Evolutionary conservation across 2,113 vertebrate genomes (phyloP), one percentile per base, ranked within the genome.

Genomic region (Dryoscopus gambensis): DNA sequence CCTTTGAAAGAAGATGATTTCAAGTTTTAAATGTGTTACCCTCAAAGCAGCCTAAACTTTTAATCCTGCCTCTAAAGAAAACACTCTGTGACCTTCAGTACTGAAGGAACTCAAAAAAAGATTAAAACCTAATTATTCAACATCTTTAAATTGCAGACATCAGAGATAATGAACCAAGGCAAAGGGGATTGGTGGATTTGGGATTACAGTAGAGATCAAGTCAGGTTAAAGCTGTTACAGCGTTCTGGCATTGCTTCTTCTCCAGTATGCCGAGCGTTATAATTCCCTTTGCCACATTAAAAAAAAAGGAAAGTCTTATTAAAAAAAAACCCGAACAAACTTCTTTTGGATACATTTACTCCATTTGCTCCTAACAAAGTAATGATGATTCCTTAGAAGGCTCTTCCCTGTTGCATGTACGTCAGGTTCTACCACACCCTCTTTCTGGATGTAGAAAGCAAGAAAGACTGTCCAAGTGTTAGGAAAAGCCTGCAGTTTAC

Each of bases 121-220:
- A 96, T 90, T 93, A 95, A 94, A 92, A 94, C 28, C 77, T 93
- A 94, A 73, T 88, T 94, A 90, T 95, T 95, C 59, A 84, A 94
- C 56, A 83, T 31, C 73, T 90, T 95, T 96, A 93, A 97, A 97
- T 90, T 91, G 93, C 92, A 96, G 95, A 90, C 96, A 96, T 96
- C 95, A 94, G 67, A 97, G 97, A 97, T 97, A 97, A 98, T 73
- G 93, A 97, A 96, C 22, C 60, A 90, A 90, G 92, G 94, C 96
- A 97, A 96, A 97, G 96, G 90, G 84, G 97, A 97, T 97, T 97
- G 93, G 50, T 3, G 84, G 97, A 95, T 97, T 97, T 97, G 77
- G 94, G 94, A 98, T 98, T 98, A 98, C 59, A 93, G 91, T 37
- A 91, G 71, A 93, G 94, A 96, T 97, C 94, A 97, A 90, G 69